Evolutionary conservation across 2,797 vertebrate species (phyloP).

Genomic region (Dipus sagitta): DNA sequence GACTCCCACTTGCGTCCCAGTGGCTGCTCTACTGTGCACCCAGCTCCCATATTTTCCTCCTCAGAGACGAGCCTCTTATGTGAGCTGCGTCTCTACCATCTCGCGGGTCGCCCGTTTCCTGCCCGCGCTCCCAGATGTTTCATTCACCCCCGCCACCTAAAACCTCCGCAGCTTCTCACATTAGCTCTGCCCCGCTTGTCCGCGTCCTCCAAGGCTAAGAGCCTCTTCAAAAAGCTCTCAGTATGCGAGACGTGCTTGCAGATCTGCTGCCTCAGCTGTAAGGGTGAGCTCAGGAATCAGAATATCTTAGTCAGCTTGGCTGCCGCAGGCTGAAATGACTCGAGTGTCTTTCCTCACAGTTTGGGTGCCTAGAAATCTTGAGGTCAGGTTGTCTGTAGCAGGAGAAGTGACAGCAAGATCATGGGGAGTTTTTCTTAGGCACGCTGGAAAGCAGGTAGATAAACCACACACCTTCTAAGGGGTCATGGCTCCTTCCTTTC

Average conservation of each 20-base stretch:
- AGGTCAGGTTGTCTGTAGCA: not conserved
- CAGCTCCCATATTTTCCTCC: not conserved
- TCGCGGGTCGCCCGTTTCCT: not conserved
- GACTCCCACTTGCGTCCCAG: not conserved
- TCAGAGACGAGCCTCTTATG: not conserved
- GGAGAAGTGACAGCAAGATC: not conserved
- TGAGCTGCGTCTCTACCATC: not conserved
- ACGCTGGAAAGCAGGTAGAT: not conserved
- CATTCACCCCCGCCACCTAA: not conserved
- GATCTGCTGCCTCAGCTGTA: not conserved
- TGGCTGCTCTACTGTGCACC: not conserved
- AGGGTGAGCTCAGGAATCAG: not conserved
- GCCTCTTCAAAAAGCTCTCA: not conserved
- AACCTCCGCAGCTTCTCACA: not conserved
- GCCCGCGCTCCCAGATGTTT: not conserved
- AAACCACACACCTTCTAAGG: too few relatives aligned
- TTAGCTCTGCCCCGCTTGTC: not conserved
- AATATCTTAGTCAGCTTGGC: too few relatives aligned
- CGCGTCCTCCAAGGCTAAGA: not conserved
- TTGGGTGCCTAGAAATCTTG: not conserved
- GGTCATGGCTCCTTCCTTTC: too few relatives aligned
- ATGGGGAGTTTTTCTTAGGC: not conserved
- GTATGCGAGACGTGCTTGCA: not conserved
- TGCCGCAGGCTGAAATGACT: accelerated
- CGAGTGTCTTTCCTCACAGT: not conserved